Conservation (phyloP, 2,797 vertebrate genomes). For the Propithecus perrieri region DNA sequence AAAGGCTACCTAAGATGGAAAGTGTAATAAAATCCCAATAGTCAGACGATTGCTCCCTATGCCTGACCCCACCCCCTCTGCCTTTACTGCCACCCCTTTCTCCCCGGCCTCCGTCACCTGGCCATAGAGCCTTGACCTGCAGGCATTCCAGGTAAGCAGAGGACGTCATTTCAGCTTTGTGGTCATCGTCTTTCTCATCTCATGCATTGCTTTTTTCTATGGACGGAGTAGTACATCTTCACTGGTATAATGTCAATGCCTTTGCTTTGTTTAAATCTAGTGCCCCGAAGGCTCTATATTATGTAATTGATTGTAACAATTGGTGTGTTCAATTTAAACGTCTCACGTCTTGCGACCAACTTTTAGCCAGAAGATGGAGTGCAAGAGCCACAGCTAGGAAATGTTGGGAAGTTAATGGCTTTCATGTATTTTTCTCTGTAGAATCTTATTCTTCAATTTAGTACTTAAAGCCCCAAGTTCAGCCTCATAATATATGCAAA, state of each 20-base stretch:
- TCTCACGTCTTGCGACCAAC: background rate
- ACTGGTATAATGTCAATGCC: background rate
- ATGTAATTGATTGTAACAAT: background rate
- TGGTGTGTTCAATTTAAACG: background rate
- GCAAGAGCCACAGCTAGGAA: slow-evolving; percentile 43
- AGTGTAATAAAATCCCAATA: background rate
- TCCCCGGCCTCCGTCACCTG: too few relatives aligned
- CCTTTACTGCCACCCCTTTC: fast-evolving
- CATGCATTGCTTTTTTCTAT: background rate
- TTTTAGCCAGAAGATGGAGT: slow-evolving; percentile 69
- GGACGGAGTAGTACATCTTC: background rate
- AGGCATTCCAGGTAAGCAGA: background rate
- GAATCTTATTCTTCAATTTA: slow-evolving; percentile 18
- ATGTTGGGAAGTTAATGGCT: background rate
- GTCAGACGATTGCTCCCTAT: background rate
- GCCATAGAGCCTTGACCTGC: background rate
- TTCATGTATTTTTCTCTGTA: slow-evolving; percentile 29
- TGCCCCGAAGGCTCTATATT: fast-evolving
- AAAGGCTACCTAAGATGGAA: background rate
- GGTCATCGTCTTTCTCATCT: background rate
- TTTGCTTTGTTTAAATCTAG: background rate
- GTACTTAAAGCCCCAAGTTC: background rate
- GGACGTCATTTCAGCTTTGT: background rate
- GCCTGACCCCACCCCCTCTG: background rate
- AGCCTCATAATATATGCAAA: background rate